These are phyloP conservation scores for Peromyscus leucopus DNA, from an alignment of 2,113 vertebrate genomes.

Conservation along the genomic window DNA sequence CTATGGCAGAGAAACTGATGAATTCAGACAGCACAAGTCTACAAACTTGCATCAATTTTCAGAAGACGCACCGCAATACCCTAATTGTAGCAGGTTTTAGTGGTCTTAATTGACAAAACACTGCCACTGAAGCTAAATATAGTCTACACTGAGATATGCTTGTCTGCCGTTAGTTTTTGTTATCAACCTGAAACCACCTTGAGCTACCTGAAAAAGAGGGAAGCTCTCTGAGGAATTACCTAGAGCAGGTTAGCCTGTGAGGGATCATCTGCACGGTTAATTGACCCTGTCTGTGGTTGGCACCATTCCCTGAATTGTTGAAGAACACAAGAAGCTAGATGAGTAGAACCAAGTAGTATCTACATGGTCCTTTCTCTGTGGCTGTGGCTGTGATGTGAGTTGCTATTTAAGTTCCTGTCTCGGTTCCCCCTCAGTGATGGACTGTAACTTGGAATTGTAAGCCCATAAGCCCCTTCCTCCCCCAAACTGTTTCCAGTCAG, in stretches of 20 bases:
- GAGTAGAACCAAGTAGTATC: background rate
- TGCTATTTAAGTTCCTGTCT: background rate
- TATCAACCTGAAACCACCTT: background rate
- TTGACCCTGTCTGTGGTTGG: background rate
- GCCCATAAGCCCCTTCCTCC: background rate
- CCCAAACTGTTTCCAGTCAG: background rate
- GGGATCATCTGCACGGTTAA: background rate
- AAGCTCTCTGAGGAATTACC: background rate
- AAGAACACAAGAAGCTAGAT: background rate
- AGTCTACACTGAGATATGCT: slow-evolving; percentile 27
- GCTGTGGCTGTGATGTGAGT: background rate
- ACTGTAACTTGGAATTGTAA: background rate
- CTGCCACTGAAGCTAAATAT: background rate
- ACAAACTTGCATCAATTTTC: slow-evolving; percentile 52
- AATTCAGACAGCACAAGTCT: background rate
- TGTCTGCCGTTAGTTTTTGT: background rate
- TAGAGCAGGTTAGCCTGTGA: background rate
- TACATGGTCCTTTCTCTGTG: background rate
- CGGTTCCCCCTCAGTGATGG: background rate
- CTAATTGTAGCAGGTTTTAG: background rate
- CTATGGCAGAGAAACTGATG: slow-evolving; percentile 46
- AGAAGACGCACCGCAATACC: slow-evolving; percentile 6
- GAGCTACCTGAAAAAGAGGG: background rate
- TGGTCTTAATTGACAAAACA: slow-evolving; percentile 39
- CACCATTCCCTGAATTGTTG: background rate